Evolutionary conservation across 1,140 invertebrate genomes (phyloP), one percentile per base, ranked within the genome.

Genomic region (Bombus consobrinus): DNA sequence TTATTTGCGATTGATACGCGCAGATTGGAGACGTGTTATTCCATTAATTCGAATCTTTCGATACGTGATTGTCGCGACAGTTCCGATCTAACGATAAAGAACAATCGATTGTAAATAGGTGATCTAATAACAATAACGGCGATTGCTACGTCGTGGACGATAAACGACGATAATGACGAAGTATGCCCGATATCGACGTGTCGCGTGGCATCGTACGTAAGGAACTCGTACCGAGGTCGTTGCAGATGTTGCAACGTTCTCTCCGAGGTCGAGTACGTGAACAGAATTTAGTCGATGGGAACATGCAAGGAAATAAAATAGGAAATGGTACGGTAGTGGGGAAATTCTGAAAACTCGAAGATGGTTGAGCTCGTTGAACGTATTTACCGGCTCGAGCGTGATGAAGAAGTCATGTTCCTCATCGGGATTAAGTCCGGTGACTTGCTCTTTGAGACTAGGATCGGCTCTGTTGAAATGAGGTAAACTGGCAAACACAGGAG

Each of bases 381-480:
- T 18, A 94, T 94, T 95, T 95, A 97, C 97, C 83, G 97, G 97
- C 93, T 97, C 97, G 8, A 97, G 87, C 59, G 95, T 96, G 62
- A 97, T 94, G 81, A 94, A 95, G 83, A 97, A 97, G 82, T 95
- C 94, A 89, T 97, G 96, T 0, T 96, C 92, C 22, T 95, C 92
- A 22, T 96, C 92, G 0, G 97, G 97, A 10, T 94, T 85, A 86
- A 98, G 88, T 10, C 97, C 97, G 28, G 92, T 92, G 4, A 97
- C 94, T 13, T 92, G 91, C 6, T 96, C 86, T 15, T 94, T 86
- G 18, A 97, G 95, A 57, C 93, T 93, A 0, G 96, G 95, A 91
- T 97, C 97, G 22, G 95, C 97, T 75, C 96, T 95, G 86, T 96
- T 95, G 91, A 97, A 98, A 94, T 98, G 97, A n/a, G 97, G 97